These are phyloP conservation scores for Magallana nippona DNA, from an alignment of 2,888 invertebrate genomes.

Conservation along the genomic window DNA sequence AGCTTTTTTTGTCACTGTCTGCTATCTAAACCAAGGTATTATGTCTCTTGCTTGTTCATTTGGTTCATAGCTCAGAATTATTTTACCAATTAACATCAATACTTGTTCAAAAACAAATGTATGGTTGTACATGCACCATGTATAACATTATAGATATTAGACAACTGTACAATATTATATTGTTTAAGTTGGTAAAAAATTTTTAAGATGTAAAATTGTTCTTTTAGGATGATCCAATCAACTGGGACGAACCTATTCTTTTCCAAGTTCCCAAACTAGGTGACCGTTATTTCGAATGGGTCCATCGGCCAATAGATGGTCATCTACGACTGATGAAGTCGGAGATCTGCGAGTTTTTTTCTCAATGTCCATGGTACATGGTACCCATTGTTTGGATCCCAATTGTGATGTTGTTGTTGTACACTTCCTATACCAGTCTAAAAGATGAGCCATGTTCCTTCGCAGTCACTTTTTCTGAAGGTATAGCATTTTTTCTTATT, in stretches of 20 bases:
- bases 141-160: not conserved
- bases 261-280: slow-evolving; percentile 79
- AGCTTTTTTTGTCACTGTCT: too few species aligned
- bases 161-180: not conserved
- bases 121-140: too few species aligned
- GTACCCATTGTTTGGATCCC: slow-evolving; percentile 76
- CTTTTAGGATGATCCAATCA: slow-evolving; percentile 74
- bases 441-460: slow-evolving; percentile 53
- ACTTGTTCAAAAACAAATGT: too few species aligned
- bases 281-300: slow-evolving; percentile 80
- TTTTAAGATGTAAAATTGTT: not conserved
- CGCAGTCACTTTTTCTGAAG: slow-evolving; percentile 52
- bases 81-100: too few species aligned
- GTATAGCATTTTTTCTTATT: slow-evolving; percentile 42
- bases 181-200: not conserved
- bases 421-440: slow-evolving; percentile 57
- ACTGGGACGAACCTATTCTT: slow-evolving; percentile 78
- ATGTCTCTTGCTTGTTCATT: too few species aligned
- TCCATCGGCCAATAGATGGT: slow-evolving; percentile 80
- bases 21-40: too few species aligned
- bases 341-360: slow-evolving; percentile 72
- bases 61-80: too few species aligned
- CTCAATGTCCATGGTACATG: slow-evolving; percentile 73
- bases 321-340: slow-evolving; percentile 78
- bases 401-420: slow-evolving; percentile 57